Percentiles rank a stretch among this genome's conserved stretches.
Evolutionary conservation across 2,113 vertebrate genomes (phyloP).

Genomic region (Seriola rivoliana): DNA sequence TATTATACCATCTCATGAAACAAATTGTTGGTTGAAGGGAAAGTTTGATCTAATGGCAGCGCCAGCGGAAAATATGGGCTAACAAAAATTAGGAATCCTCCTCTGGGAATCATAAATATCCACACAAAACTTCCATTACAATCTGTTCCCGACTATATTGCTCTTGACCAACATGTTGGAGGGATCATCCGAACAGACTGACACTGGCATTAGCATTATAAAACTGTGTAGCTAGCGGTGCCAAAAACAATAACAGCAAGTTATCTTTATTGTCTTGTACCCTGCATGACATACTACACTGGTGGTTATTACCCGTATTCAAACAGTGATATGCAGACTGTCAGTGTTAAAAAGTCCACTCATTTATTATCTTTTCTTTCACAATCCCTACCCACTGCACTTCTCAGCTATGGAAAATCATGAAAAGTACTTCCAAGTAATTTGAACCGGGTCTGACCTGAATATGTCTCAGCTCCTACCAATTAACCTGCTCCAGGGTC

Average conservation of each 20-base stretch:
- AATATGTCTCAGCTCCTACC: constrained; percentile 54
- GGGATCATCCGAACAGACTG: not conserved
- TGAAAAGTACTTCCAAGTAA: constrained; percentile 42
- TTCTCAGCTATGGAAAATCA: constrained; percentile 32
- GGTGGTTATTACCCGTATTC: not conserved
- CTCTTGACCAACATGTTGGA: not conserved
- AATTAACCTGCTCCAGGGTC: constrained; percentile 69
- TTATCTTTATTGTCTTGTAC: not conserved
- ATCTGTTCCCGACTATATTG: not conserved
- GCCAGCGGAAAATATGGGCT: not conserved
- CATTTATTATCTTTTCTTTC: constrained; percentile 1
- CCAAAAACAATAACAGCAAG: not conserved
- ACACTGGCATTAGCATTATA: not conserved
- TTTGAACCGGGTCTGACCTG: constrained; percentile 65
- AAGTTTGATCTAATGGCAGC: not conserved
- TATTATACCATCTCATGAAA: not conserved
- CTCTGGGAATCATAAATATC: not conserved
- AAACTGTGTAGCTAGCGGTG: not conserved
- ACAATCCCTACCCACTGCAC: not conserved
- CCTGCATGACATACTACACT: not conserved
- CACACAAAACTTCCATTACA: not conserved
- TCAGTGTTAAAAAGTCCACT: not conserved
- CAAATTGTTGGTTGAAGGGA: not conserved
- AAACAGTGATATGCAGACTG: not conserved
- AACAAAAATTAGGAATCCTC: not conserved